Evolutionary conservation across 2,797 vertebrate genomes (phyloP).

Genomic region (Premnoplex brunnescens): DNA sequence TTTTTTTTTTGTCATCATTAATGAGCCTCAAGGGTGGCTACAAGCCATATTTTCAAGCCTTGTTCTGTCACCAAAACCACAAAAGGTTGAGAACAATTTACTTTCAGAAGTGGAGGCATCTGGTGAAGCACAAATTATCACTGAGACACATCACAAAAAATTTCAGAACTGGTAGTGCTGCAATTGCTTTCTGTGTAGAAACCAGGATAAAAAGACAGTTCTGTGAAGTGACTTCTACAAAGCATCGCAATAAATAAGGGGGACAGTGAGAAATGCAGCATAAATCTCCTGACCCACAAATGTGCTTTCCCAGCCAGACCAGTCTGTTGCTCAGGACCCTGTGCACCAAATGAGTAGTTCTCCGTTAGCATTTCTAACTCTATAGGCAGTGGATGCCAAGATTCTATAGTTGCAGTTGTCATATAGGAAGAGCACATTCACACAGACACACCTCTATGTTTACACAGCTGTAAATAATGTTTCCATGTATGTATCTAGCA

Average conservation of each 20-base stretch:
- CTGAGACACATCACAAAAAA: neutral
- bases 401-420: neutral
- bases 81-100: slow-evolving; percentile 5
- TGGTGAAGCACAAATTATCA: slow-evolving; percentile 35
- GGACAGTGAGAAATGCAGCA: neutral
- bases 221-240: neutral
- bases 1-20: neutral
- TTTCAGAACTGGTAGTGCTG: neutral
- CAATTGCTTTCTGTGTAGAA: neutral
- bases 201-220: neutral
- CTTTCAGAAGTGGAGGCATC: neutral
- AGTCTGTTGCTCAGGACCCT: neutral
- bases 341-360: neutral
- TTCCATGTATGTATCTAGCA: neutral
- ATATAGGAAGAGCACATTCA: accelerated
- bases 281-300: neutral
- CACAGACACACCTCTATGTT: accelerated
- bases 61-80: neutral
- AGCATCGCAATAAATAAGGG: neutral
- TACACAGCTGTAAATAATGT: neutral
- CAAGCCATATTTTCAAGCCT: neutral
- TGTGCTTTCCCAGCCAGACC: neutral
- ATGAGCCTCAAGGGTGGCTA: neutral
- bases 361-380: neutral
- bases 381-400: accelerated